Evolutionary conservation across 2,888 invertebrate species (phyloP).

Genomic region (Drosophila antonietae): DNA sequence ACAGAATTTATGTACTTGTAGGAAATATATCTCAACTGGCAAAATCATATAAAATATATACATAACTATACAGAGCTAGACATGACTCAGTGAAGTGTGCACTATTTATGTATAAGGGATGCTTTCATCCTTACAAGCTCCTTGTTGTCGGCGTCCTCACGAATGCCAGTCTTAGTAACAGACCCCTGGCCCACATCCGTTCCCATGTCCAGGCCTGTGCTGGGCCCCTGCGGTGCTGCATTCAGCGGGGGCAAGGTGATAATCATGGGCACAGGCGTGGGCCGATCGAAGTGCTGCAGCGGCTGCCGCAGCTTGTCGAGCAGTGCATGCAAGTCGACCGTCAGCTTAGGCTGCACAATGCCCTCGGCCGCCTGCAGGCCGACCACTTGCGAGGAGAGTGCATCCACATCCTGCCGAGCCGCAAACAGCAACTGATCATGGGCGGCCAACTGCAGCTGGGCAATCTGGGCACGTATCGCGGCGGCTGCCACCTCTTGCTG

Average conservation of each 20-base stretch:
- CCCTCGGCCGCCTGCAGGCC: conserved; percentile 83
- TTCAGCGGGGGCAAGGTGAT: conserved; percentile 36
- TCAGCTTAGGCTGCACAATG: conserved; percentile 74
- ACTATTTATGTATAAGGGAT: neutral
- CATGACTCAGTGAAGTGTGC: neutral
- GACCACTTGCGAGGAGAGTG: conserved; percentile 84
- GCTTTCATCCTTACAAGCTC: neutral
- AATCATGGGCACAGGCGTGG: conserved; percentile 81
- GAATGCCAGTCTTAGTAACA: neutral
- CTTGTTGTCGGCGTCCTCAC: neutral
- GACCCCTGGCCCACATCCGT: too few relatives aligned
- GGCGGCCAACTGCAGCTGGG: conserved; percentile 84
- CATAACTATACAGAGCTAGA: neutral
- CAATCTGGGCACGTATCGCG: conserved; percentile 84
- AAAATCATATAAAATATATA: conserved; percentile 30
- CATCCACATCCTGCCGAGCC: conserved; percentile 84
- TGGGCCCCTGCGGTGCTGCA: neutral
- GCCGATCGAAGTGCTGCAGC: conserved; percentile 69
- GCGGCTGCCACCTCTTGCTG: conserved; percentile 84
- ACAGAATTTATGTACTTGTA: neutral
- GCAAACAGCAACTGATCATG: conserved; percentile 84
- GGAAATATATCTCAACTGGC: conserved; percentile 19
- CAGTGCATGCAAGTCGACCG: conserved; percentile 77
- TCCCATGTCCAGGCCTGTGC: too few relatives aligned
- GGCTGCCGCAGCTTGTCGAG: conserved; percentile 80